Evolutionary conservation across 2,888 invertebrate genomes (phyloP).

Genomic region (Papilio elwesi): DNA sequence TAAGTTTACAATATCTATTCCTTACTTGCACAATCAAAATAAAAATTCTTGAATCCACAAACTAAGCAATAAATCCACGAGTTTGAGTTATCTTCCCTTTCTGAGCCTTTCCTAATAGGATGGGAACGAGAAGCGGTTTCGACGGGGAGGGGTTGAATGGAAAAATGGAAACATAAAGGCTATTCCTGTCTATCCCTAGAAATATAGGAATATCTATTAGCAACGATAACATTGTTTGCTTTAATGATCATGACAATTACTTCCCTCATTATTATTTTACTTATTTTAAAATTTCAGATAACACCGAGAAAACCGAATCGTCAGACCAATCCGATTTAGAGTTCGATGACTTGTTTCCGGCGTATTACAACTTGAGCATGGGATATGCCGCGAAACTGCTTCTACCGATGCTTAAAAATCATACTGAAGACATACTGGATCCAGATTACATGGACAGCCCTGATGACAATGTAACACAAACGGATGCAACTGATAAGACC

Average conservation of each 20-base stretch:
- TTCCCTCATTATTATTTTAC: not conserved
- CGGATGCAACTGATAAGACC: not conserved
- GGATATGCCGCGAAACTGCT: constrained; percentile 45
- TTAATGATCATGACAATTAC: too few relatives aligned
- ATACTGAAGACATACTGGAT: constrained; percentile 30
- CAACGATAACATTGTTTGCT: too few relatives aligned
- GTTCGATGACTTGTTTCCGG: constrained; percentile 33
- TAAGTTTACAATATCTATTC: not conserved
- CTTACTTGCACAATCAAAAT: too few relatives aligned
- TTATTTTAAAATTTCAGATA: constrained; percentile 19
- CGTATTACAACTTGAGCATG: not conserved
- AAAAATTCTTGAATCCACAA: too few relatives aligned
- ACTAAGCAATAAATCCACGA: too few relatives aligned
- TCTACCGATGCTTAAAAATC: constrained; percentile 41
- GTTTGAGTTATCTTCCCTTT: too few relatives aligned
- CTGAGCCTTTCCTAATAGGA: too few relatives aligned
- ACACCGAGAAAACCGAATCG: constrained; percentile 24
- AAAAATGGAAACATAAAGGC: too few relatives aligned
- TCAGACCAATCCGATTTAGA: constrained; percentile 28
- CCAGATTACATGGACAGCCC: constrained; percentile 38
- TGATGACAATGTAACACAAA: constrained; percentile 23
- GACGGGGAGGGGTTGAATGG: too few relatives aligned
- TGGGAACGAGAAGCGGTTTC: too few relatives aligned
- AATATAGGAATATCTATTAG: too few relatives aligned
- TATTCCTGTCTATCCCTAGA: too few relatives aligned